phyloP scores from a whole-genome alignment of 2,797 vertebrate species.

The Eupleurogrammus muticus region DNA sequence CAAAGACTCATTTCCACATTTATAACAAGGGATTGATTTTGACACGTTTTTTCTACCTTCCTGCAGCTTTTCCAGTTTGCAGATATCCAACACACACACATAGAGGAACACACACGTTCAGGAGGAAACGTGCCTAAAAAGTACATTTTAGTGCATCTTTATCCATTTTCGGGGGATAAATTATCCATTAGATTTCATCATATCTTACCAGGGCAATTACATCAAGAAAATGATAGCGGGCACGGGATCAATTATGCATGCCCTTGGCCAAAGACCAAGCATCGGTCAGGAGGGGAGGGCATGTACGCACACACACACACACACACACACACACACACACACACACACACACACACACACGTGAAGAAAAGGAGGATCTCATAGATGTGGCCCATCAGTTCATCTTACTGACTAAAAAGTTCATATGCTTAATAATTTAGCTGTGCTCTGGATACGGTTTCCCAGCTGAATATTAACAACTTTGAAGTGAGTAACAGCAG shows the following conservation, averaged over 20 bases:
- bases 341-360: slow-evolving; percentile 42
- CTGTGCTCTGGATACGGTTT: slow-evolving; percentile 99
- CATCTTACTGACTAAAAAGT: slow-evolving; percentile 99
- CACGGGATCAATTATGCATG: slow-evolving; percentile 99
- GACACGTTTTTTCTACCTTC: neutral
- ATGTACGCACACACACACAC: slow-evolving; percentile 48
- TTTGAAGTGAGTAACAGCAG: slow-evolving; percentile 94
- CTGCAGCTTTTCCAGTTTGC: neutral
- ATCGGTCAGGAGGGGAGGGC: slow-evolving; percentile 92
- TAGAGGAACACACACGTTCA: neutral
- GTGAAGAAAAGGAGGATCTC: slow-evolving; percentile 88
- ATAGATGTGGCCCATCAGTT: slow-evolving; percentile 99
- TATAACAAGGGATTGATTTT: neutral
- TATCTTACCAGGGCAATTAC: slow-evolving; percentile 99
- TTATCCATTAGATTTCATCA: slow-evolving; percentile 99
- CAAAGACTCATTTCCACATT: neutral
- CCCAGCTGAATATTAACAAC: slow-evolving; percentile 99
- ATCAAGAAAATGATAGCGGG: slow-evolving; percentile 98
- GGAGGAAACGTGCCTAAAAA: slow-evolving; percentile 49
- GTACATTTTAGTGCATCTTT: slow-evolving; percentile 83
- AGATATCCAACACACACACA: slow-evolving; percentile 21
- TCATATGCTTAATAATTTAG: slow-evolving; percentile 99
- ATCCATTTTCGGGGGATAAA: slow-evolving; percentile 91
- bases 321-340: slow-evolving; percentile 54
- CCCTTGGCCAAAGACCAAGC: slow-evolving; percentile 96